Percentiles rank a stretch among this genome's conserved stretches.
Conservation (phyloP, 2,888 invertebrate species). For the Apantesis nais region DNA sequence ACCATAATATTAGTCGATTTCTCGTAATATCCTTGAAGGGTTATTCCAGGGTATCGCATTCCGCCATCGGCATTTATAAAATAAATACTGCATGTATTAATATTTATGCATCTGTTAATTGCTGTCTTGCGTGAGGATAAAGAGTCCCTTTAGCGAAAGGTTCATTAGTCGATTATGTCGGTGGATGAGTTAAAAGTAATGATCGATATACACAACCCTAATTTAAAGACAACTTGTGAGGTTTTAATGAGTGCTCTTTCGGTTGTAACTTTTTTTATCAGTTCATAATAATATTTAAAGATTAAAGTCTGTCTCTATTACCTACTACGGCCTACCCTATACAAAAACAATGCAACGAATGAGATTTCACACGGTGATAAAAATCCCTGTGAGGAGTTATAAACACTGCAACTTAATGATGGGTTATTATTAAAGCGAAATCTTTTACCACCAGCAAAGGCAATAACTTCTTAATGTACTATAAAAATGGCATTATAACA, state of each 20-base stretch:
- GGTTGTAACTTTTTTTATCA: neutral
- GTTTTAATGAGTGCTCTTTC: neutral
- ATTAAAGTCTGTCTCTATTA: slow-evolving; percentile 11
- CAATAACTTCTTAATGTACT: slow-evolving; percentile 21
- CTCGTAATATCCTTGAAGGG: slow-evolving; percentile 57
- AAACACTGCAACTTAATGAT: slow-evolving; percentile 37
- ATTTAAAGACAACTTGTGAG: slow-evolving; percentile 15
- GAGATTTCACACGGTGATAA: slow-evolving; percentile 62
- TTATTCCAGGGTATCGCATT: slow-evolving; percentile 60
- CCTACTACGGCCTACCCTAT: slow-evolving; percentile 43
- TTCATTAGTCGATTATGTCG: slow-evolving; percentile 18
- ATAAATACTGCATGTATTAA: slow-evolving; percentile 46
- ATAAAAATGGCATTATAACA: slow-evolving; percentile 17
- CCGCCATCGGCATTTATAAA: slow-evolving; percentile 48
- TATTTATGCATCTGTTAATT: slow-evolving; percentile 57
- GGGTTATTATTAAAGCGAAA: slow-evolving; percentile 33
- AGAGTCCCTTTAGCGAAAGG: slow-evolving; percentile 35
- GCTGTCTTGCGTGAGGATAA: slow-evolving; percentile 35
- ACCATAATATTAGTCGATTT: slow-evolving; percentile 47
- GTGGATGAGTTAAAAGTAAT: slow-evolving; percentile 28
- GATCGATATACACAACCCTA: slow-evolving; percentile 19
- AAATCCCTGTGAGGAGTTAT: slow-evolving; percentile 52
- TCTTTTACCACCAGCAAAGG: slow-evolving; percentile 29
- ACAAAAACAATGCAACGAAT: slow-evolving; percentile 50
- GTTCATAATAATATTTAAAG: neutral